Conservation (phyloP, 2,888 invertebrate species). For the Drosophila mimetica region DNA sequence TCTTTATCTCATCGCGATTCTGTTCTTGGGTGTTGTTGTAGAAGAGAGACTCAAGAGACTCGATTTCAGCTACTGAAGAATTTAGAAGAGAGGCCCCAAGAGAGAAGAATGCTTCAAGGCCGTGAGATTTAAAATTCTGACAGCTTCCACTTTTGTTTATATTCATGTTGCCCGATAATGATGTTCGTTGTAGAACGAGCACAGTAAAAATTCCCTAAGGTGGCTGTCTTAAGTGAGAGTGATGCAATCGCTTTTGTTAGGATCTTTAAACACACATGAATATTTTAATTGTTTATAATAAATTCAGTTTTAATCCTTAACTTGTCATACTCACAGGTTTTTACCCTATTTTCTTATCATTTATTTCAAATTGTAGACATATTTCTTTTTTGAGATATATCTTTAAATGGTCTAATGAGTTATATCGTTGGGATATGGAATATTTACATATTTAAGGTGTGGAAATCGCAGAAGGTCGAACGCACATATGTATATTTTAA, state of each 20-base stretch:
- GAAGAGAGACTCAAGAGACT: slow-evolving; percentile 1
- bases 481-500: background rate
- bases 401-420: no score
- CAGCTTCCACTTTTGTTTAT: slow-evolving; percentile 71
- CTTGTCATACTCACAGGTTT: no score
- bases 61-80: background rate
- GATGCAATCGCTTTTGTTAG: background rate
- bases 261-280: background rate
- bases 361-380: no score
- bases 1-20: slow-evolving; percentile 8
- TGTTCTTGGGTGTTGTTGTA: slow-evolving; percentile 28
- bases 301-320: no score
- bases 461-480: no score
- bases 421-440: no score
- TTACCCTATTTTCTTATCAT: no score
- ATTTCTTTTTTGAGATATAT: no score
- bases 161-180: slow-evolving; percentile 61
- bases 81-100: slow-evolving; percentile 9
- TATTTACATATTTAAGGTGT: no score
- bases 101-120: slow-evolving; percentile 53
- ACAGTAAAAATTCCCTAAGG: slow-evolving; percentile 29
- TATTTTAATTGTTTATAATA: no score
- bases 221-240: background rate
- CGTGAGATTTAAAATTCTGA: slow-evolving; percentile 54
- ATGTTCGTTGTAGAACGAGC: slow-evolving; percentile 30